phyloP scores from a whole-genome alignment of 1,140 invertebrate species.

The Acromyrmex echinatior region DNA sequence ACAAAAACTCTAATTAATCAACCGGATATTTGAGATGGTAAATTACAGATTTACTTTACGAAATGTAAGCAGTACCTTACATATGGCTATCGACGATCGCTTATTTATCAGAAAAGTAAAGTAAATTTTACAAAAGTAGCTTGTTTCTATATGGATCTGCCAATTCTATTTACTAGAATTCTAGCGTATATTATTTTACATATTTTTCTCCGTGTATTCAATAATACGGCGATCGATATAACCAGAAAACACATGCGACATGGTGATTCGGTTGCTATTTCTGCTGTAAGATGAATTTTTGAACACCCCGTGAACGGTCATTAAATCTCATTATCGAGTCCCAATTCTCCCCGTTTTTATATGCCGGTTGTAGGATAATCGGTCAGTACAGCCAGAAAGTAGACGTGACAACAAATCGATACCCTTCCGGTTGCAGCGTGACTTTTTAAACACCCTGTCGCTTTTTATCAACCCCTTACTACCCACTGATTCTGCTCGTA shows the following conservation, averaged over 20 bases:
- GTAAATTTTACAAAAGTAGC: too few relatives aligned
- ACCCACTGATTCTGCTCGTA: not conserved
- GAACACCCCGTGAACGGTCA: not conserved
- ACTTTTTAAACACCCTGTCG: constrained; percentile 17
- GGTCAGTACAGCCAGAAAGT: constrained; percentile 6
- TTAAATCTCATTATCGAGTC: not conserved
- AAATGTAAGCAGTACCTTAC: too few relatives aligned
- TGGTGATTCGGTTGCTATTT: not conserved
- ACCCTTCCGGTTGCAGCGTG: constrained; percentile 17
- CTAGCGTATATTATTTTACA: too few relatives aligned
- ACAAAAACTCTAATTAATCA: too few relatives aligned
- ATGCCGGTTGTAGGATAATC: not conserved
- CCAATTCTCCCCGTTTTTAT: not conserved
- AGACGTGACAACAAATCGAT: constrained; percentile 27
- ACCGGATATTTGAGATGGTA: too few relatives aligned
- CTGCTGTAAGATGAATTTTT: not conserved
- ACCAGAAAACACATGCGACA: not conserved
- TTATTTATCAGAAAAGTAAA: too few relatives aligned
- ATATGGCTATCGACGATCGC: too few relatives aligned
- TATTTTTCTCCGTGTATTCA: not conserved
- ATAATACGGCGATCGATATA: not conserved
- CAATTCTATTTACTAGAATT: too few relatives aligned
- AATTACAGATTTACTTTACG: too few relatives aligned
- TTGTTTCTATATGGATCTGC: too few relatives aligned
- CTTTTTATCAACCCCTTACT: constrained; percentile 6